These are phyloP conservation scores for Maccullochella peelii DNA, from an alignment of 2,113 vertebrate genomes.

Conservation along the genomic window DNA sequence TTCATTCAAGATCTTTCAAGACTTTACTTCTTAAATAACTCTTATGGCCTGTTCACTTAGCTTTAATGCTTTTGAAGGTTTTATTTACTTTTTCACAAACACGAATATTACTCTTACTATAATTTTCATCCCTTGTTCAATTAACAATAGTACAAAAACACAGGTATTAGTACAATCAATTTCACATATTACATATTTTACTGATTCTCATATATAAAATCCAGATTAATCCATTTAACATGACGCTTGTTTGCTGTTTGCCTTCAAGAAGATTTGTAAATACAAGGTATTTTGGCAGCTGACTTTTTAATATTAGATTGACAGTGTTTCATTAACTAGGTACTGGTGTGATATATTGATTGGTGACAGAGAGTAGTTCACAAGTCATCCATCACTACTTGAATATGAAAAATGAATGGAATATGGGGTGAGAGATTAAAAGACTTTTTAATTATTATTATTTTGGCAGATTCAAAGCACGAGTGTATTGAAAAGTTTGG, in stretches of 20 bases:
- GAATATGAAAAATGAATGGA: background rate
- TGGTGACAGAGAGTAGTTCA: background rate
- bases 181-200: background rate
- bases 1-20: conserved; percentile 1
- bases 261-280: background rate
- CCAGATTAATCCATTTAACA: background rate
- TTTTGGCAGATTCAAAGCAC: conserved; percentile 85
- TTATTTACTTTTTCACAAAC: conserved; percentile 3
- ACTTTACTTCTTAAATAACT: background rate
- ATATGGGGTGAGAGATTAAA: background rate
- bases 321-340: background rate
- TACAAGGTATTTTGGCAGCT: background rate
- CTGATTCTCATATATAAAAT: background rate
- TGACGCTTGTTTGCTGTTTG: background rate
- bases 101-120: background rate
- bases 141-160: background rate
- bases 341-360: background rate
- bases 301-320: background rate
- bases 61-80: background rate
- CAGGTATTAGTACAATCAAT: background rate
- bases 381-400: background rate
- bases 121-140: background rate
- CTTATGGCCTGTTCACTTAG: background rate
- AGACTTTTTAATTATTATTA: background rate
- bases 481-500: conserved; percentile 90